phyloP scores from a whole-genome alignment of 2,113 vertebrate species.

The Chiloscyllium plagiosum region DNA sequence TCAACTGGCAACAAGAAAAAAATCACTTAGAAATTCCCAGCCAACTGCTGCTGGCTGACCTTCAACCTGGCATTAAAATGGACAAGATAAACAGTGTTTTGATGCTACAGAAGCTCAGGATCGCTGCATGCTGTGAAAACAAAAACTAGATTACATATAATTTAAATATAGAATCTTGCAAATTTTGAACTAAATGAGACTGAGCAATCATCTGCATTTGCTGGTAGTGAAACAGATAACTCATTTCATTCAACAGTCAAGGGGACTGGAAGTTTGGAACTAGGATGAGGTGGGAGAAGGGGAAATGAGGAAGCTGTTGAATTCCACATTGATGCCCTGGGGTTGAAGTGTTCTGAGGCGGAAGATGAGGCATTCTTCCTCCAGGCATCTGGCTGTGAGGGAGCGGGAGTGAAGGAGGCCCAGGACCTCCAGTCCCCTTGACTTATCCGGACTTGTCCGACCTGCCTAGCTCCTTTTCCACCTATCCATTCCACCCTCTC shows the following conservation, averaged over 20 bases:
- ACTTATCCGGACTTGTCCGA: too few relatives aligned
- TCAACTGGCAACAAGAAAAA: background rate
- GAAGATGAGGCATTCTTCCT: too few relatives aligned
- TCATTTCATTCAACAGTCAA: background rate
- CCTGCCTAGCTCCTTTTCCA: too few relatives aligned
- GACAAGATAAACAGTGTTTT: background rate
- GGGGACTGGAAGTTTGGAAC: too few relatives aligned
- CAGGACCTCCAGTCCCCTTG: too few relatives aligned
- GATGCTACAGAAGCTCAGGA: background rate
- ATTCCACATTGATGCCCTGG: too few relatives aligned
- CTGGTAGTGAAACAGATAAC: background rate
- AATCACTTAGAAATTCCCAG: background rate
- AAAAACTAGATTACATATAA: background rate
- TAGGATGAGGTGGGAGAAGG: too few relatives aligned
- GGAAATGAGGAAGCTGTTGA: too few relatives aligned
- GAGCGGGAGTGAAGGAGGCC: too few relatives aligned
- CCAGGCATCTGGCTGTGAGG: too few relatives aligned
- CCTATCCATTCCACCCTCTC: too few relatives aligned
- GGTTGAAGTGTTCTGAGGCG: too few relatives aligned
- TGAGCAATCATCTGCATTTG: background rate
- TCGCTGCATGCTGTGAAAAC: background rate
- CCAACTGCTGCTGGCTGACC: background rate
- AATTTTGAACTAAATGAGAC: background rate
- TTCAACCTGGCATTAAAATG: background rate
- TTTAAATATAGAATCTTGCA: background rate